A percentile compares a stretch with the other conserved stretches of the same genome.
These are phyloP conservation scores for Myotis davidii DNA, from an alignment of 2,113 vertebrate genomes.

Conservation along the genomic window DNA sequence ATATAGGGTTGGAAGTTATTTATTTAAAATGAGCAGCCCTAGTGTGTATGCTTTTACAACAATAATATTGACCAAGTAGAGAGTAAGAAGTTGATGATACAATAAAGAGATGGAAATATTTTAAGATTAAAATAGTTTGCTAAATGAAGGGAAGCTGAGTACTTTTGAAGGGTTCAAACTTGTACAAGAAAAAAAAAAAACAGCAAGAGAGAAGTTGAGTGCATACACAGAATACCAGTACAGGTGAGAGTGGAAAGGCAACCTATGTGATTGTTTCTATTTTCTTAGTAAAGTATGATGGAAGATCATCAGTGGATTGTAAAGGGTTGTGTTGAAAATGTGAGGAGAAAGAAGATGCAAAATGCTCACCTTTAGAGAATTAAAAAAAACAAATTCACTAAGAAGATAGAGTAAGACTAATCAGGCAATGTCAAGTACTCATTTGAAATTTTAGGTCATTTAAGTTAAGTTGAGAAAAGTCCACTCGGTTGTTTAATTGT, in stretches of 20 bases:
- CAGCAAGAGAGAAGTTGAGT: neutral
- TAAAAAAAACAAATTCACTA: neutral
- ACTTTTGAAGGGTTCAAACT: neutral
- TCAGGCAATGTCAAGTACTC: neutral
- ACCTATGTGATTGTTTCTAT: neutral
- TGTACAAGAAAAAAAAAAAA: neutral
- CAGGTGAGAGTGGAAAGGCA: neutral
- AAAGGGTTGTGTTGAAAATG: neutral
- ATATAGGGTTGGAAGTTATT: neutral
- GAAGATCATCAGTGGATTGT: neutral
- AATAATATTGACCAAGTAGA: neutral
- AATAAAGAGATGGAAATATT: neutral
- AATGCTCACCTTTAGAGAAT: neutral
- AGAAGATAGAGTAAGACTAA: neutral
- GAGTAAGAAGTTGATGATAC: neutral
- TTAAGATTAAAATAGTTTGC: neutral
- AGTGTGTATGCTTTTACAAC: neutral
- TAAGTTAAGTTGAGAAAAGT: neutral
- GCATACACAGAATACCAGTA: neutral
- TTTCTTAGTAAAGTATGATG: neutral
- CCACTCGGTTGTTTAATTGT: neutral
- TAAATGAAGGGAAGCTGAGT: neutral
- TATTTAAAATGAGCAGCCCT: neutral
- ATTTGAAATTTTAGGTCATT: neutral
- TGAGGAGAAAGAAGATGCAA: neutral